Conservation (phyloP, 2,888 invertebrate species). For the Orchestes rusci region DNA sequence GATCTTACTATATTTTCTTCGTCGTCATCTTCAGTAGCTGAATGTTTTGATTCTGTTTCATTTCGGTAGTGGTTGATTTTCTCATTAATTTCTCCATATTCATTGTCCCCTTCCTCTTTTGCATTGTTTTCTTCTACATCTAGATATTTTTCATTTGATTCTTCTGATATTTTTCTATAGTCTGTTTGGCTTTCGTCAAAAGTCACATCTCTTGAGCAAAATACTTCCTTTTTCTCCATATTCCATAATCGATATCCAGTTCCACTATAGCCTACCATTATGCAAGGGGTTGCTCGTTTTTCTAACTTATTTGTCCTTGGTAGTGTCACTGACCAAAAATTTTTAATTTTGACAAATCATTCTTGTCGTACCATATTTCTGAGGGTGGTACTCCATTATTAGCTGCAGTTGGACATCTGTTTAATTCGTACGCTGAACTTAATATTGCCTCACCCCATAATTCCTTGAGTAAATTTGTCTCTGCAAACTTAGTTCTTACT, state of each 20-base stretch:
- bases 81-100: not conserved
- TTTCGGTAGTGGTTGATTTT: slow-evolving; percentile 6
- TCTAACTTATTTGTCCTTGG: slow-evolving; percentile 27
- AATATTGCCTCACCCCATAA: slow-evolving; percentile 28
- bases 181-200: slow-evolving; percentile 26
- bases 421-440: slow-evolving; percentile 27
- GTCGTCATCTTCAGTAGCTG: slow-evolving; percentile 1
- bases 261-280: slow-evolving; percentile 25
- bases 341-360: slow-evolving; percentile 26
- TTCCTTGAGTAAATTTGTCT: slow-evolving; percentile 20
- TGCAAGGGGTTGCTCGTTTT: slow-evolving; percentile 20
- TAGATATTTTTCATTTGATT: too few relatives aligned
- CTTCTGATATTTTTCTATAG: slow-evolving; percentile 14
- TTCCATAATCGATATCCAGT: slow-evolving; percentile 27
- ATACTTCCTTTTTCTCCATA: slow-evolving; percentile 20
- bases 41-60: too few relatives aligned
- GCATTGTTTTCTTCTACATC: not conserved
- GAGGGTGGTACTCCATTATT: slow-evolving; percentile 21
- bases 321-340: slow-evolving; percentile 25
- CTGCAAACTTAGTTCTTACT: too few relatives aligned
- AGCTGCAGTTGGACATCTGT: slow-evolving; percentile 23
- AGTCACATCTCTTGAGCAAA: slow-evolving; percentile 26
- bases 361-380: slow-evolving; percentile 23
- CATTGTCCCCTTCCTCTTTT: not conserved
- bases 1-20: slow-evolving; percentile 5